Evolutionary conservation across 1,140 invertebrate species (phyloP).

Genomic region (Zophobas morio): DNA sequence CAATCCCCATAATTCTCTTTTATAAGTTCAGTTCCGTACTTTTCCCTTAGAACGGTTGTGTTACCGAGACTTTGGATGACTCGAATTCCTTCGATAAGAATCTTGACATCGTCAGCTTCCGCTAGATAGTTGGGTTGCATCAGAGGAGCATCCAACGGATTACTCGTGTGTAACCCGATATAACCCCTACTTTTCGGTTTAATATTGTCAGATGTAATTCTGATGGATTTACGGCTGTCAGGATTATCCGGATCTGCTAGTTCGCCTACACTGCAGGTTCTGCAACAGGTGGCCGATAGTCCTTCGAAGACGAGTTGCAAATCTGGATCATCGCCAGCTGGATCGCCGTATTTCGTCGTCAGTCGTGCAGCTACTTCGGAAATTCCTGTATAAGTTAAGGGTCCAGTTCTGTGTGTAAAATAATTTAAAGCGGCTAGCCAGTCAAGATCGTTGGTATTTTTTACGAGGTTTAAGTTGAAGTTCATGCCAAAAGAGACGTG

Average conservation of each 20-base stretch:
- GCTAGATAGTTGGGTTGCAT: slow-evolving; percentile 72
- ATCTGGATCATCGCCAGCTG: slow-evolving; percentile 70
- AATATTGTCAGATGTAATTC: slow-evolving; percentile 39
- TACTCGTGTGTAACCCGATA: slow-evolving; percentile 60
- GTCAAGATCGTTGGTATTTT: slow-evolving; percentile 71
- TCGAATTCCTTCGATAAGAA: slow-evolving; percentile 64
- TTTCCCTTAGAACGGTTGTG: slow-evolving; percentile 46
- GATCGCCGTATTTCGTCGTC: slow-evolving; percentile 70
- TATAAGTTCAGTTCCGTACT: slow-evolving; percentile 73
- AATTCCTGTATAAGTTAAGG: slow-evolving; percentile 73
- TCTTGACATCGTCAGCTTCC: slow-evolving; percentile 62
- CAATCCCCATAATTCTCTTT: slow-evolving; percentile 52
- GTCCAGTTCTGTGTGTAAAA: slow-evolving; percentile 71
- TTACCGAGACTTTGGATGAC: slow-evolving; percentile 54
- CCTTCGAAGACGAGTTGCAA: slow-evolving; percentile 78
- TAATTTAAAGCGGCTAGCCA: slow-evolving; percentile 74
- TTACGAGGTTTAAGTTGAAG: slow-evolving; percentile 69
- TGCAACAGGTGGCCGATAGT: slow-evolving; percentile 73
- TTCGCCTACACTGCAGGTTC: slow-evolving; percentile 69
- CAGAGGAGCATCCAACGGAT: slow-evolving; percentile 71
- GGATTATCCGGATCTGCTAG: slow-evolving; percentile 69
- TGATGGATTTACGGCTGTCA: slow-evolving; percentile 47
- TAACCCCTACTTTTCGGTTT: slow-evolving; percentile 48
- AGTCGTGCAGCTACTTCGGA: slow-evolving; percentile 72
- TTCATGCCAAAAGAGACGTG: slow-evolving; percentile 74